Base-by-base conservation (phyloP, 2,888 invertebrate genomes). In the Resseliella maxima region DNA sequence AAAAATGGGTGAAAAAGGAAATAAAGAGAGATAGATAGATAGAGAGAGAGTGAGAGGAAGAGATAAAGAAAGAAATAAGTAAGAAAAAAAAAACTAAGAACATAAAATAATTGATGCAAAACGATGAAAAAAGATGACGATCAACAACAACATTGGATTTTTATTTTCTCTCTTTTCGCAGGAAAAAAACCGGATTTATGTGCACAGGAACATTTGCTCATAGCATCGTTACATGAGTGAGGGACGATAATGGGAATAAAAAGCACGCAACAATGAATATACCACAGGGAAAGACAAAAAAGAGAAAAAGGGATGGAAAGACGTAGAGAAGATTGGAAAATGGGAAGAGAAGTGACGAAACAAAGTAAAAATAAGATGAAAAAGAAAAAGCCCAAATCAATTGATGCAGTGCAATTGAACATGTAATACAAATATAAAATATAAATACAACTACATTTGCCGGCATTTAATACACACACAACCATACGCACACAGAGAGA, bases 371-470 rank as follows among this genome's bases (percentile, higher is more conserved):
- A 27, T 2, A 50, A 12, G 15, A 59, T 8, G 27, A 59, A 59
- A 27, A 72, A 72, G n/a, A 31, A 72, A 31, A 72, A 31, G 31
- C 31, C 10, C 50, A 18, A 50, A 50, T 18, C 46, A 24, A 59
- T 72, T 72, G 72, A 31, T 35, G 35, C 31, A 72, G 27, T 72
- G 72, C 72, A 72, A 31, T 31, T 72, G 72, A 72, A 35, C 72
- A 72, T 72, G 72, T 35, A 72, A 72, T 35, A 72, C 72, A n/a
- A 72, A 72, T n/a, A 72, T 35, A 72, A n/a, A 72, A 72, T n/a
- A 72, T 35, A 72, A 15, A 15, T 3, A 35, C 72, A 72, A n/a
- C n/a, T 24, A 41, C 59, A 59, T 31, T 72, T 72, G 72, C 72
- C 72, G 72, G 72, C 72, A 72, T 72, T 31, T 72, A 72, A 72